A percentile compares a stretch with the other conserved stretches of the same genome.
Evolutionary conservation across 2,888 invertebrate species (phyloP).

Genomic region (Athetis lepigone): DNA sequence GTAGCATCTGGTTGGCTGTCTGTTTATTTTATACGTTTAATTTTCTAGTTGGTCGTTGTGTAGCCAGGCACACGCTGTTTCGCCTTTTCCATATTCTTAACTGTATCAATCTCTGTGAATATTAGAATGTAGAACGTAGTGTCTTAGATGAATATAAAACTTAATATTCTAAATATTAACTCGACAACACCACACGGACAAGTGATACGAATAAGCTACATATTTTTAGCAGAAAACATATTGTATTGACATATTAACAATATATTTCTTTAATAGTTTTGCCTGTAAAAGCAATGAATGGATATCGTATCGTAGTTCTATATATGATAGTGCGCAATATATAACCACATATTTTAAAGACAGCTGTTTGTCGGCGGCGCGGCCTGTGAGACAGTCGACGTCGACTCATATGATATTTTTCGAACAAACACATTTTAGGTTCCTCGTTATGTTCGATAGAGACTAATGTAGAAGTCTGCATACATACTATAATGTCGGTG

Average conservation of each 20-base stretch:
- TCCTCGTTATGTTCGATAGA: slow-evolving; percentile 53
- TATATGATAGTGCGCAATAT: slow-evolving; percentile 65
- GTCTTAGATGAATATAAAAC: slow-evolving; percentile 86
- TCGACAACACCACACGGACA: slow-evolving; percentile 88
- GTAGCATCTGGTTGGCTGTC: slow-evolving; percentile 79
- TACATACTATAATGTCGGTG: slow-evolving; percentile 62
- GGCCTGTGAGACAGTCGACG: slow-evolving; percentile 81
- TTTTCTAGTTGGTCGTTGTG: slow-evolving; percentile 72
- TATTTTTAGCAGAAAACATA: slow-evolving; percentile 80
- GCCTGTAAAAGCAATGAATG: slow-evolving; percentile 83
- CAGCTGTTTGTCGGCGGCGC: slow-evolving; percentile 71
- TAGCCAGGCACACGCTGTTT: slow-evolving; percentile 84
- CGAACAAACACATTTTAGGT: slow-evolving; percentile 64
- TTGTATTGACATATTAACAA: slow-evolving; percentile 75
- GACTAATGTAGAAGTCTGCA: slow-evolving; percentile 55
- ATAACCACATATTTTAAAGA: slow-evolving; percentile 72
- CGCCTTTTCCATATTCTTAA: slow-evolving; percentile 85
- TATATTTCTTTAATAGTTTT: slow-evolving; percentile 84
- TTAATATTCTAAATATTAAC: slow-evolving; percentile 89
- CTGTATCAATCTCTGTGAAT: slow-evolving; percentile 89
- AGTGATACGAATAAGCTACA: slow-evolving; percentile 88
- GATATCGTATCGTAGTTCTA: slow-evolving; percentile 76
- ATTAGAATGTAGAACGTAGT: slow-evolving; percentile 88
- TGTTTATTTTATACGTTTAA: slow-evolving; percentile 67
- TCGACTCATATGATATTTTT: slow-evolving; percentile 56